Conservation (phyloP, 2,113 vertebrate species). For the Grus americana region DNA sequence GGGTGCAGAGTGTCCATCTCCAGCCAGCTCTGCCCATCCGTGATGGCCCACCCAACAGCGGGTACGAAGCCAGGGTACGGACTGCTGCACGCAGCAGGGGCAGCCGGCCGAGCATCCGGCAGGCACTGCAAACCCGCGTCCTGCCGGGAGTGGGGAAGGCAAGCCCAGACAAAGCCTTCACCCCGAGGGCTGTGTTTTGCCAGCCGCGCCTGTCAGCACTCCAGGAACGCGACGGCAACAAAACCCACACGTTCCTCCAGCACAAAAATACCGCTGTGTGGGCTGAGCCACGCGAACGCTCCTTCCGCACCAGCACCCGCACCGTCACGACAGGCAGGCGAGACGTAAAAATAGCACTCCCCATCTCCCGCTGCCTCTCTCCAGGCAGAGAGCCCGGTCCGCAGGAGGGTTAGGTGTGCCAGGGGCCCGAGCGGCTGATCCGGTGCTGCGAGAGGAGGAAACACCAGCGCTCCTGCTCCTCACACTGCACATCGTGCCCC, state of each 20-base stretch:
- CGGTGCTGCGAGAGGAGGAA: fast-evolving
- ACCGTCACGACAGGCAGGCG: neutral
- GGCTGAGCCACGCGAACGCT: neutral
- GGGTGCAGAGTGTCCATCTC: neutral
- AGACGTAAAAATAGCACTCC: neutral
- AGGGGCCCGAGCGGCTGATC: fast-evolving
- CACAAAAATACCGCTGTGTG: neutral
- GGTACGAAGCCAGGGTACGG: fast-evolving
- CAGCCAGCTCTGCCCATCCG: neutral
- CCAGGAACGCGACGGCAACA: neutral
- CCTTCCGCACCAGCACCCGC: neutral
- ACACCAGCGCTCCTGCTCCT: too few species aligned
- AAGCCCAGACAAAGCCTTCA: fast-evolving
- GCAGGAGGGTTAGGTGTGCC: fast-evolving
- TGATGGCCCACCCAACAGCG: fast-evolving
- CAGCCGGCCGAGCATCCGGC: neutral
- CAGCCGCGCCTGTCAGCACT: neutral
- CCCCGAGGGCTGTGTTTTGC: neutral
- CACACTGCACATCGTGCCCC: neutral
- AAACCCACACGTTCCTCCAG: neutral
- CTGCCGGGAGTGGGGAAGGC: neutral
- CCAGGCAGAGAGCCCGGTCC: fast-evolving
- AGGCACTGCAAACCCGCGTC: fast-evolving
- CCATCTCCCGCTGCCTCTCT: neutral
- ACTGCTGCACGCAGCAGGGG: fast-evolving